Conservation (phyloP, 2,113 vertebrate genomes). For the Pluvianellus socialis region DNA sequence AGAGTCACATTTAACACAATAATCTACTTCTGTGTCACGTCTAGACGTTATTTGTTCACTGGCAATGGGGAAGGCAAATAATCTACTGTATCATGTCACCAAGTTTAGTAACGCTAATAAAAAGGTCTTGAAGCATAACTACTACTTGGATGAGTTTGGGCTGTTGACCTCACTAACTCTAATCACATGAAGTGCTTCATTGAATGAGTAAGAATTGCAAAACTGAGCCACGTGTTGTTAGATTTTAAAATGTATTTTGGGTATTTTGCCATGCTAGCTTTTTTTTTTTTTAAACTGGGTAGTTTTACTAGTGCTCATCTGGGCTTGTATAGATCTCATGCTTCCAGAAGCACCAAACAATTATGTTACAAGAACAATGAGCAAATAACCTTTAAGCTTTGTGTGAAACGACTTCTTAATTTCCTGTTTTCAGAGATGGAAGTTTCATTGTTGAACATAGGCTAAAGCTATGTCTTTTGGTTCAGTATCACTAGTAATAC, state of each 20-base stretch:
- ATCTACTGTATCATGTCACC: neutral
- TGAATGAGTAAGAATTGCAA: slow-evolving; percentile 24
- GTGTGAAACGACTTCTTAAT: neutral
- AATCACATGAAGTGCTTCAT: neutral
- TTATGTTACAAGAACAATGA: neutral
- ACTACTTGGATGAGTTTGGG: neutral
- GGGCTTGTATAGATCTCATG: neutral
- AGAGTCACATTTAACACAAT: neutral
- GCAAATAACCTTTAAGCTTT: neutral
- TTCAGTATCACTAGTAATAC: neutral
- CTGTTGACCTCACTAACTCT: neutral
- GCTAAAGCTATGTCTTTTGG: neutral
- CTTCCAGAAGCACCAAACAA: neutral
- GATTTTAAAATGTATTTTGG: neutral
- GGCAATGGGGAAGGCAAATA: neutral
- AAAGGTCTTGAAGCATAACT: neutral
- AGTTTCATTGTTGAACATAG: neutral
- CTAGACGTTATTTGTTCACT: neutral
- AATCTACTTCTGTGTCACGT: neutral
- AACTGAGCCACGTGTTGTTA: neutral
- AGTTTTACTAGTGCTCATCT: neutral
- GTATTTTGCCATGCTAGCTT: neutral
- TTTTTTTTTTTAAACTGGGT: neutral
- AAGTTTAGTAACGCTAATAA: neutral
- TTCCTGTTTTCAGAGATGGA: neutral